Evolutionary conservation across 2,888 invertebrate genomes (phyloP).

Genomic region (Drosophila neonasuta): DNA sequence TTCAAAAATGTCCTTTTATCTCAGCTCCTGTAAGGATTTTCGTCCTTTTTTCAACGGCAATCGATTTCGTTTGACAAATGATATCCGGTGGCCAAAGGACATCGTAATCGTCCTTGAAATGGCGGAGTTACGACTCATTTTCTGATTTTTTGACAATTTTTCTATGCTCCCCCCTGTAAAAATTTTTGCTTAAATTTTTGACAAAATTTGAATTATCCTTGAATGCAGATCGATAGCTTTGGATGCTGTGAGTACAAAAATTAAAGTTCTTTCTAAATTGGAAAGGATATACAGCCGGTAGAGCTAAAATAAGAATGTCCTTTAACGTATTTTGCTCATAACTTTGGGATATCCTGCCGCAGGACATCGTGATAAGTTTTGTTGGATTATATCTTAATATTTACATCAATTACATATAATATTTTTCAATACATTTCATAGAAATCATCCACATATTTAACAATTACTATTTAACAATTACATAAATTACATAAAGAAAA

Average conservation of each 20-base stretch:
- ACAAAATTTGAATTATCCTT: not conserved
- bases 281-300: too few relatives aligned
- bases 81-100: not conserved
- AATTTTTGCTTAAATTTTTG: too few relatives aligned
- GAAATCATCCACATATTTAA: too few relatives aligned
- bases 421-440: too few relatives aligned
- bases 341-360: not conserved
- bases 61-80: not conserved
- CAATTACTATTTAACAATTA: too few relatives aligned
- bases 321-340: not conserved
- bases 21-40: not conserved
- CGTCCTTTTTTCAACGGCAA: not conserved
- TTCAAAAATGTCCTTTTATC: not conserved
- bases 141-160: not conserved
- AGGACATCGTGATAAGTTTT: not conserved
- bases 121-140: not conserved
- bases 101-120: not conserved
- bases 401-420: too few relatives aligned
- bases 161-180: not conserved
- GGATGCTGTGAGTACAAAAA: too few relatives aligned
- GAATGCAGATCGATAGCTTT: conserved; percentile 2
- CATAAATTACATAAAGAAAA: too few relatives aligned
- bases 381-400: not conserved
- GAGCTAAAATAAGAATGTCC: not conserved
- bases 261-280: too few relatives aligned